Conservation (phyloP, 2,113 vertebrate species). For the Eudyptes chrysolophus region DNA sequence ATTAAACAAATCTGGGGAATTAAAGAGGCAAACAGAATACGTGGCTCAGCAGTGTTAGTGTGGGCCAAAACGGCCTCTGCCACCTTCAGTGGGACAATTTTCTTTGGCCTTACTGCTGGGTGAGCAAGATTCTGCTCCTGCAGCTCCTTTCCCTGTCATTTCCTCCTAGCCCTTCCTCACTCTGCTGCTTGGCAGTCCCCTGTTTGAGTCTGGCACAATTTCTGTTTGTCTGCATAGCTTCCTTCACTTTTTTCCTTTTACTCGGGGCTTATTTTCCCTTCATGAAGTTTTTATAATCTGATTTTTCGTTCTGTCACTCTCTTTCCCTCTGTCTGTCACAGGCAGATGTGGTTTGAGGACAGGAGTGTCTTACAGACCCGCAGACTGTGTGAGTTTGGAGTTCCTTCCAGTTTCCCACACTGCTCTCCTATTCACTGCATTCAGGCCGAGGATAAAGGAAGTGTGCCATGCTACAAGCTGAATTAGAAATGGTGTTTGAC, state of each 20-base stretch:
- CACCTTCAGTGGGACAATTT: background rate
- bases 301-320: constrained; percentile 32
- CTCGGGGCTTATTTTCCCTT: background rate
- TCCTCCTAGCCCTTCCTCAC: background rate
- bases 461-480: constrained; percentile 94
- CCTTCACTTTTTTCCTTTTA: background rate
- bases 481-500: constrained; percentile 92
- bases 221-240: background rate
- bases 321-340: constrained; percentile 13
- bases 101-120: background rate
- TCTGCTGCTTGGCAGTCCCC: background rate
- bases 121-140: background rate
- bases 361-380: constrained; percentile 7
- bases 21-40: background rate
- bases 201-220: background rate
- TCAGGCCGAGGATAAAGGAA: constrained; percentile 83
- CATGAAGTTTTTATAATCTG: constrained; percentile 29
- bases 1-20: background rate
- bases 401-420: constrained; percentile 88
- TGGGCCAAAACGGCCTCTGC: background rate
- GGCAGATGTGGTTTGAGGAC: constrained; percentile 69
- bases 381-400: constrained; percentile 67
- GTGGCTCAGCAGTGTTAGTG: background rate
- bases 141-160: background rate
- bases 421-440: constrained; percentile 79